These are phyloP conservation scores for Acronicta leporina DNA, from an alignment of 2,888 invertebrate species.

Conservation along the genomic window DNA sequence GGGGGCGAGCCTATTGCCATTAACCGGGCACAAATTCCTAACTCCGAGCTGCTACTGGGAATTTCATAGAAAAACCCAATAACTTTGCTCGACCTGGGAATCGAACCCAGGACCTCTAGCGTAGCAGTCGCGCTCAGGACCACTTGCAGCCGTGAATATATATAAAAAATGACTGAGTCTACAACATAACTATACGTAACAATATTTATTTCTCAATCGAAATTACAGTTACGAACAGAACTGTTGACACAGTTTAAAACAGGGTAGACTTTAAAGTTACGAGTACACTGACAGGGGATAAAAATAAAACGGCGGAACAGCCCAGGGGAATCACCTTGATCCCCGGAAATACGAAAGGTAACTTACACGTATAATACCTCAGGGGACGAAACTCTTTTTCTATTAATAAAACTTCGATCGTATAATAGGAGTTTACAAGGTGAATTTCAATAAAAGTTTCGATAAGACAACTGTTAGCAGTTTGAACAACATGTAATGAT, in stretches of 20 bases:
- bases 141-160: too few species aligned
- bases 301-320: conserved; percentile 36
- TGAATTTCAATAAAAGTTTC: not conserved
- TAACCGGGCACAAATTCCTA: too few species aligned
- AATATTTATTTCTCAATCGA: too few species aligned
- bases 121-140: too few species aligned
- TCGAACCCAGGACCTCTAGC: too few species aligned
- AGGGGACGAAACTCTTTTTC: conserved; percentile 31
- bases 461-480: not conserved
- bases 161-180: too few species aligned
- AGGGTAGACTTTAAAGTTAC: conserved; percentile 19
- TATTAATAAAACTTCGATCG: conserved; percentile 43
- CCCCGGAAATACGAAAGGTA: conserved; percentile 35
- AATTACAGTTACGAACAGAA: not conserved
- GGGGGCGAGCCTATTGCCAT: too few species aligned
- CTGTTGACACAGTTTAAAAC: conserved; percentile 1
- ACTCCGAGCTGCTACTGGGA: too few species aligned
- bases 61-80: too few species aligned
- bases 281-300: conserved; percentile 22
- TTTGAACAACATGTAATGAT: too few species aligned
- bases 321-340: conserved; percentile 35
- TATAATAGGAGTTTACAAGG: conserved; percentile 10
- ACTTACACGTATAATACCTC: conserved; percentile 35
- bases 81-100: too few species aligned
- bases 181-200: too few species aligned